phyloP scores from a whole-genome alignment of 2,888 invertebrate genomes.

The Pelosia muscerda region DNA sequence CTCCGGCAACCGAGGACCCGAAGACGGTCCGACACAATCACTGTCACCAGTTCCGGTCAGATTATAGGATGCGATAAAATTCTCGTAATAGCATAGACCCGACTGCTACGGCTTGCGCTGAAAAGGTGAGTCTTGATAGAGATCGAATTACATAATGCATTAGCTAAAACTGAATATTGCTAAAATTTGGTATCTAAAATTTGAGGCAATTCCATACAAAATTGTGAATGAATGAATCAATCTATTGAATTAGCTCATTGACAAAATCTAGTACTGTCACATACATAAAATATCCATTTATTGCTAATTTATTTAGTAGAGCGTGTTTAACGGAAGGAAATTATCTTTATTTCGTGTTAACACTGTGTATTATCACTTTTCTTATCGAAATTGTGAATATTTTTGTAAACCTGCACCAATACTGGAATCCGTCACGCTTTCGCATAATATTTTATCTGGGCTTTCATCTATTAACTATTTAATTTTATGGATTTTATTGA shows the following conservation, averaged over 20 bases:
- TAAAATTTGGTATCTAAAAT: too few species aligned
- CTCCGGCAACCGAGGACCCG: too few species aligned
- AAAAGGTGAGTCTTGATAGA: too few species aligned
- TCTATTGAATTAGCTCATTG: background rate
- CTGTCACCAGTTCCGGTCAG: too few species aligned
- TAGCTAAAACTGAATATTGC: too few species aligned
- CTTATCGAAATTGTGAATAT: constrained; percentile 4
- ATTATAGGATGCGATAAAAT: too few species aligned
- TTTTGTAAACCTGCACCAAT: background rate
- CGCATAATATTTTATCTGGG: background rate
- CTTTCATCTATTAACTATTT: background rate
- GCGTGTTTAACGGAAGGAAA: background rate
- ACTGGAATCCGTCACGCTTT: background rate
- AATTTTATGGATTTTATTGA: background rate
- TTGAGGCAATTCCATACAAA: too few species aligned
- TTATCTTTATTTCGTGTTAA: constrained; percentile 1
- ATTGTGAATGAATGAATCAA: too few species aligned
- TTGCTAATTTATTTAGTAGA: background rate
- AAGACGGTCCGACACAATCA: too few species aligned
- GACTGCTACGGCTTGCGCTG: too few species aligned
- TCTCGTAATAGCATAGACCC: too few species aligned
- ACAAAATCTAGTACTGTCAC: background rate
- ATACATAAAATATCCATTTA: background rate
- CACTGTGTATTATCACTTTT: background rate
- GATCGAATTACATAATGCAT: too few species aligned